phyloP scores from a whole-genome alignment of 2,888 invertebrate genomes.

The Epinotia ramella region DNA sequence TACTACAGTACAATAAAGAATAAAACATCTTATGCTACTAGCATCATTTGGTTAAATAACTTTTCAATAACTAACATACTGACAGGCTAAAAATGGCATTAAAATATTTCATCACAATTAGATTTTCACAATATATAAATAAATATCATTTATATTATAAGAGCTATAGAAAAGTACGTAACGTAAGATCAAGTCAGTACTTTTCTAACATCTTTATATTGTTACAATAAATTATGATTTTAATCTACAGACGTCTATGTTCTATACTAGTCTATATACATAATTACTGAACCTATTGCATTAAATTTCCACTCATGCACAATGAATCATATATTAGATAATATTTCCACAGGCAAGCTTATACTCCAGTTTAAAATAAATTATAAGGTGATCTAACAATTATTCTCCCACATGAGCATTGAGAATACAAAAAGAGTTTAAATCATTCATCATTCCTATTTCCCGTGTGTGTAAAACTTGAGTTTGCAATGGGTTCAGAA shows the following conservation, averaged over 20 bases:
- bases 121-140: constrained; percentile 70
- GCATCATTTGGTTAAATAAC: constrained; percentile 84
- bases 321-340: constrained; percentile 38
- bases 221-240: constrained; percentile 57
- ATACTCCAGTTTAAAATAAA: not conserved
- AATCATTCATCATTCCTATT: not conserved
- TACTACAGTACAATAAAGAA: constrained; percentile 69
- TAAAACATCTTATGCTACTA: constrained; percentile 81
- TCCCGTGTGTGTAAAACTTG: not conserved
- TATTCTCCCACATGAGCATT: not conserved
- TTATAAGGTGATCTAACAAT: not conserved
- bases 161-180: constrained; percentile 43
- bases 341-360: constrained; percentile 14
- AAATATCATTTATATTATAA: constrained; percentile 58
- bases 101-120: constrained; percentile 80
- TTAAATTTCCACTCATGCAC: constrained; percentile 55
- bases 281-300: constrained; percentile 53
- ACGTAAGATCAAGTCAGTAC: constrained; percentile 35
- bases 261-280: constrained; percentile 62
- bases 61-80: constrained; percentile 76
- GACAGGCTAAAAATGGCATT: constrained; percentile 82
- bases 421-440: too few species aligned
- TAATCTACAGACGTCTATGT: constrained; percentile 49
- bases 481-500: not conserved
- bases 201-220: constrained; percentile 38